phyloP scores from a whole-genome alignment of 2,888 invertebrate genomes.

The Idaea straminata region DNA sequence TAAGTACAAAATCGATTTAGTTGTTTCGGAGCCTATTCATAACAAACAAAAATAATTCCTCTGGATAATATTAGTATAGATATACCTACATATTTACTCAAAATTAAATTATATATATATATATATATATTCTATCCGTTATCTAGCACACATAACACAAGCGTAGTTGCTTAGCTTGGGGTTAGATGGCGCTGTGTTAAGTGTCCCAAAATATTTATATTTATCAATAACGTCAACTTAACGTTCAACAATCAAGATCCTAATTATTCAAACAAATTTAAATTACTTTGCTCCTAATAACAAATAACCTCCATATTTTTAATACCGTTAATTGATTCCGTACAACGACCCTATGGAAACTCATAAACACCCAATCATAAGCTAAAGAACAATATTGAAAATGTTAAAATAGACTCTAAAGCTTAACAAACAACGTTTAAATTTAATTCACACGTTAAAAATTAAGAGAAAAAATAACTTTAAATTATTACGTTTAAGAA shows the following conservation, averaged over 20 bases:
- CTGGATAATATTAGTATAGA: no score
- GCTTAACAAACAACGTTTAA: background rate
- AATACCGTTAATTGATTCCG: background rate
- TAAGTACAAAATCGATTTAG: no score
- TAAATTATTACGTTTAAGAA: constrained; percentile 18
- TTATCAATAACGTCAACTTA: background rate
- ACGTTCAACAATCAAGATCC: background rate
- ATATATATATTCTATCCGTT: no score
- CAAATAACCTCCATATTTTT: background rate
- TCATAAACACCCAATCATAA: background rate
- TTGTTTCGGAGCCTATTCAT: no score
- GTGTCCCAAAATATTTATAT: background rate
- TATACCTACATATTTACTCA: no score
- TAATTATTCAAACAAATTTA: background rate
- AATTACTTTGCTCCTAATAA: constrained; percentile 1
- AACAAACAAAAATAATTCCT: no score
- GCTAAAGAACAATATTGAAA: background rate
- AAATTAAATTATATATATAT: no score
- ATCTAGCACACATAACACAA: no score
- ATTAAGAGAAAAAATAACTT: constrained; percentile 17
- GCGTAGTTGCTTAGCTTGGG: no score
- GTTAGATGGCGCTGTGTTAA: no score
- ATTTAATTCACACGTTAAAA: background rate
- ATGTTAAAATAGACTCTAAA: background rate
- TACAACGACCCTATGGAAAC: background rate